Evolutionary conservation across 2,797 vertebrate species (phyloP).

Genomic region (Pseudotriccus pelzelni): DNA sequence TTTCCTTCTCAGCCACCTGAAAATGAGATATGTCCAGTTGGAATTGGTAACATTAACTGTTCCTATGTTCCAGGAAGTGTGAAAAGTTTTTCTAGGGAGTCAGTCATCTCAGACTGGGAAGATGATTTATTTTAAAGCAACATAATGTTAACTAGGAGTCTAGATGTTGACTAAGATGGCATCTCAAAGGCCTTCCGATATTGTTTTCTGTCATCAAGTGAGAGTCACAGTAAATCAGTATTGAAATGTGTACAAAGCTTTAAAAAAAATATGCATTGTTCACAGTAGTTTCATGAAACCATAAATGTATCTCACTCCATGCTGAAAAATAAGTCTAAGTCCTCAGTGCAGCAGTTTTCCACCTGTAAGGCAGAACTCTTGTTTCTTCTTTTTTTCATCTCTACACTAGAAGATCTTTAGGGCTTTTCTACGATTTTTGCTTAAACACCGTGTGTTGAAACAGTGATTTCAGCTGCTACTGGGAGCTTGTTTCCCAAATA

Average conservation of each 20-base stretch:
- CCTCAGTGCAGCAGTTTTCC: not conserved
- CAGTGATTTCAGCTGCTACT: not conserved
- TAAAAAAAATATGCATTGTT: not conserved
- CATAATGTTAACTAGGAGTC: not conserved
- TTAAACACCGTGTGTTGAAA: not conserved
- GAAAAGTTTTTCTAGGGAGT: not conserved
- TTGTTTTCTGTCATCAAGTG: not conserved
- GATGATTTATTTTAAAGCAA: not conserved
- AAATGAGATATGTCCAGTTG: not conserved
- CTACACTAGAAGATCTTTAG: not conserved
- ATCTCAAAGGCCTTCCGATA: not conserved
- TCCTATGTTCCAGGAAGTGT: not conserved
- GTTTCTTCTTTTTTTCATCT: not conserved
- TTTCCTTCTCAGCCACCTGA: not conserved
- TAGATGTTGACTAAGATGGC: not conserved
- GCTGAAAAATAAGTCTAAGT: not conserved
- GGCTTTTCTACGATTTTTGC: not conserved
- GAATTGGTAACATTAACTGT: not conserved
- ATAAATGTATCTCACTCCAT: not conserved
- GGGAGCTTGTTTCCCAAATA: not conserved
- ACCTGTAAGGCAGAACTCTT: not conserved
- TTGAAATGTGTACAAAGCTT: not conserved
- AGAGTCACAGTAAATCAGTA: not conserved
- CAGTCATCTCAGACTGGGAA: not conserved
- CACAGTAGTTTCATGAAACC: not conserved